These are phyloP conservation scores for Holocentrus rufus DNA, from an alignment of 2,797 vertebrate species.

Conservation along the genomic window DNA sequence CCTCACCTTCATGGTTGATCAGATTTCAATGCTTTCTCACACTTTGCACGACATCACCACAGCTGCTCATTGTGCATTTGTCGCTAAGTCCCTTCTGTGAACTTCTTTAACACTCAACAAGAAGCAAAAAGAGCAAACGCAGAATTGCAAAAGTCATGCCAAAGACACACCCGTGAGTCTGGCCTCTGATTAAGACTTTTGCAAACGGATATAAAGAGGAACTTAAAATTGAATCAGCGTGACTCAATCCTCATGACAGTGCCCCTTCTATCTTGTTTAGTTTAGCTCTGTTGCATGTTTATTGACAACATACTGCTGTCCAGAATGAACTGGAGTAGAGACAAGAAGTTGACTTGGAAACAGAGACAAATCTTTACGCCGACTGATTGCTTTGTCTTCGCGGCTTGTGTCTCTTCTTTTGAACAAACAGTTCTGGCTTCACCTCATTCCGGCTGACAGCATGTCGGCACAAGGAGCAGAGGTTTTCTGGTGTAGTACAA, in stretches of 20 bases:
- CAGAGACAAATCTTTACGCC: conserved; percentile 4
- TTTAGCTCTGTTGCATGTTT: conserved; percentile 29
- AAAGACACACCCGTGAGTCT: conserved; percentile 4
- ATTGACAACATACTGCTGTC: conserved; percentile 48
- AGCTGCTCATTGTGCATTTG: conserved; percentile 11
- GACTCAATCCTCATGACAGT: conserved; percentile 70
- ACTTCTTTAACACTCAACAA: neutral
- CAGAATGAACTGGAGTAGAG: neutral
- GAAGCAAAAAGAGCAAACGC: neutral
- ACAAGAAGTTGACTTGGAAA: conserved; percentile 4
- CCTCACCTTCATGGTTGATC: conserved; percentile 47
- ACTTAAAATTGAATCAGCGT: conserved; percentile 56
- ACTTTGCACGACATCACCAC: neutral
- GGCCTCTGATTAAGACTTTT: neutral
- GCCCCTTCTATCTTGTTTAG: conserved; percentile 41
- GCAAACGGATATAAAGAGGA: conserved; percentile 53
- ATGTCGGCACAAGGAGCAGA: neutral
- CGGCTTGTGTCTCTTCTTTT: neutral
- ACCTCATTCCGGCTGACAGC: neutral
- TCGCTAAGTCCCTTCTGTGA: neutral
- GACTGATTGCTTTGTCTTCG: neutral
- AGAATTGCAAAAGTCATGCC: conserved; percentile 9
- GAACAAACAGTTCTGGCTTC: neutral
- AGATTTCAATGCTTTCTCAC: conserved; percentile 62
- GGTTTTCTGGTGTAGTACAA: neutral